Evolutionary conservation across 2,113 vertebrate genomes (phyloP), one percentile per base, ranked within the genome.

Genomic region (Brachyhypopomus gauderio): DNA sequence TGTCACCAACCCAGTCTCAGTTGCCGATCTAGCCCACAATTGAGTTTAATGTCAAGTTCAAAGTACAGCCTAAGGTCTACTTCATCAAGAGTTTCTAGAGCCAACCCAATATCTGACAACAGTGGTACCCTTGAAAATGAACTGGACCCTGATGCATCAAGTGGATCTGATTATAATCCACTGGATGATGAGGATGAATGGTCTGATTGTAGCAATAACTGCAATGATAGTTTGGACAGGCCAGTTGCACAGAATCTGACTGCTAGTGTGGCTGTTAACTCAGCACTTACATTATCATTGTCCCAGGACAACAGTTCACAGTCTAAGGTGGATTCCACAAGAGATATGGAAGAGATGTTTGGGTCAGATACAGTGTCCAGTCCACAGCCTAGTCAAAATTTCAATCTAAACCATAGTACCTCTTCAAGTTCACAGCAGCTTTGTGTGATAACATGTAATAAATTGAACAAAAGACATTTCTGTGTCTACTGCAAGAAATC

Each of bases 401-500:
- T n/a, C 0, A 52, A 12, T 48, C 19, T 22, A 36, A 19, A 1
- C 6, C 19, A 14, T 59, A 71, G 14, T 11, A 7, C 52, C 4
- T 41, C 66, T 14, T 45, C 5, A 1, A 6, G 36, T 22, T 16
- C 20, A n/a, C 22, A 72, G 52, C 63, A 72, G 19, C 45, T 36
- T 55, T 5, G 8, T 55, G 59, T 19, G 19, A 73, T 63, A 5
- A 30, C 60, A 30, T 66, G 25, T 14, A 72, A 34, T 20, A 63
- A 8, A 22, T 19, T 23, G 12, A 72, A 3, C 30, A 80, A 80
- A 63, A 63, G 23, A 4, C 78, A 72, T 56, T 62, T 45, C 19
- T 79, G 78, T 36, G 14, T 79, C 27, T 76, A 27, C 63, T 82
- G 80, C 45, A 69, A 75, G 38, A 76, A 82, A 27, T 16, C 73